These are phyloP conservation scores for Drosophila kikkawai DNA, from an alignment of 1,140 invertebrate genomes.

Conservation along the genomic window DNA sequence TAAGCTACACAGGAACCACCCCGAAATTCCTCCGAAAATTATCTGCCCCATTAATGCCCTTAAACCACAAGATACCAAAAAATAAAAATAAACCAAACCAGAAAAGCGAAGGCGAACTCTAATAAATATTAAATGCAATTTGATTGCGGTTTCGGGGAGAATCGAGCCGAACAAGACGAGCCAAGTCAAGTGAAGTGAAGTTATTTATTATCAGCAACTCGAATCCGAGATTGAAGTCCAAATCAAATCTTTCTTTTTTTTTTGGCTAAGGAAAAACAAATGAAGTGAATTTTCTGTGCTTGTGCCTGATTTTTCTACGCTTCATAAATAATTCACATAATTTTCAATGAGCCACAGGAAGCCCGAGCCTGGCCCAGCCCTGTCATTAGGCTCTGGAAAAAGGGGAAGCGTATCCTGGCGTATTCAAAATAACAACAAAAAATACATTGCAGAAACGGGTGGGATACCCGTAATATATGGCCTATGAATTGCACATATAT, in stretches of 20 bases:
- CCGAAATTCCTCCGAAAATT: conserved; percentile 4
- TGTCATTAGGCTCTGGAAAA: conserved; percentile 14
- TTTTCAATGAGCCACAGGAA: conserved; percentile 53
- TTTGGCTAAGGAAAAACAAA: conserved; percentile 23
- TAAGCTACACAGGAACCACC: neutral
- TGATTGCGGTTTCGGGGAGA: conserved; percentile 63
- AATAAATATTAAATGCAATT: conserved; percentile 82
- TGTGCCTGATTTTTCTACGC: conserved; percentile 40
- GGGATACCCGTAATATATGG: conserved; percentile 19
- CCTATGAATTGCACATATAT: conserved; percentile 32
- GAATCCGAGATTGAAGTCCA: conserved; percentile 44
- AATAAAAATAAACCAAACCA: neutral
- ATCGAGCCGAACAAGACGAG: conserved; percentile 1
- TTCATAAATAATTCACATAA: conserved; percentile 71
- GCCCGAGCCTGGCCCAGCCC: neutral
- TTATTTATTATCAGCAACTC: conserved; percentile 48
- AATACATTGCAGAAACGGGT: conserved; percentile 11
- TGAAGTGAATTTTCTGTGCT: conserved; percentile 47
- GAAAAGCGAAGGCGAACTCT: conserved; percentile 24
- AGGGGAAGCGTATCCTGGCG: conserved; percentile 17
- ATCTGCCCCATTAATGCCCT: conserved; percentile 37
- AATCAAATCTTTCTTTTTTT: conserved; percentile 20
- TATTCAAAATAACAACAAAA: conserved; percentile 23
- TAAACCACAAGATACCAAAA: conserved; percentile 11
- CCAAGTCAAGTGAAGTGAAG: conserved; percentile 25